phyloP scores from a whole-genome alignment of 92 coral and sea anemone species.

The Isaurus tuberculatus region DNA sequence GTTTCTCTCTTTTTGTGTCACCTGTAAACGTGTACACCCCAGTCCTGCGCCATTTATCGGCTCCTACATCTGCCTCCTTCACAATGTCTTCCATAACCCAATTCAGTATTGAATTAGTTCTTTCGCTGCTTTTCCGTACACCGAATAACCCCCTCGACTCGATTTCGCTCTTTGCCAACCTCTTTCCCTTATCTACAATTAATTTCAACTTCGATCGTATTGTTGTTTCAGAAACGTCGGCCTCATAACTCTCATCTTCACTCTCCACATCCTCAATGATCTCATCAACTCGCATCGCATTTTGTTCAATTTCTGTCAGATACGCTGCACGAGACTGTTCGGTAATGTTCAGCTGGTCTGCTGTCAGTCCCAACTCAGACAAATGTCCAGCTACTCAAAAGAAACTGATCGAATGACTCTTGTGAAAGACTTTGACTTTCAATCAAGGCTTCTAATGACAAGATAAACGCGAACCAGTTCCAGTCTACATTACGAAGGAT shows the following conservation, averaged over 20 bases:
- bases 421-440: conserved; percentile 37
- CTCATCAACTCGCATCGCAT: conserved; percentile 31
- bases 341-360: conserved; percentile 42
- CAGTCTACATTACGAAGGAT: conserved; percentile 50
- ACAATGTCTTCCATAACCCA: conserved; percentile 64
- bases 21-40: conserved; percentile 73
- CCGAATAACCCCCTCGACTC: conserved; percentile 31
- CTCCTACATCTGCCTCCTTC: conserved; percentile 55
- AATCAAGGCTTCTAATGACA: conserved; percentile 24
- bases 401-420: conserved; percentile 31
- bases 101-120: conserved; percentile 3
- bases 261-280: conserved; percentile 53
- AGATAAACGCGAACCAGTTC: conserved; percentile 46
- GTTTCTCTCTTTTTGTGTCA: conserved; percentile 54
- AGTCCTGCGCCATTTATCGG: conserved; percentile 67
- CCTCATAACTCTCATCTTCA: conserved; percentile 48
- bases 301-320: conserved; percentile 46
- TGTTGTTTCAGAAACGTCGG: conserved; percentile 32
- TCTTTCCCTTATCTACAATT: conserved; percentile 44
- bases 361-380: conserved; percentile 49
- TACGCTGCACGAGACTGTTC: conserved; percentile 62
- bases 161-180: conserved; percentile 22
- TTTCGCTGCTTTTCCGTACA: conserved; percentile 15
- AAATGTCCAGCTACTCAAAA: conserved; percentile 43
- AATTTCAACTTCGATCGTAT: conserved; percentile 43